These are phyloP conservation scores for Helicoverpa zea DNA, from an alignment of 1,140 invertebrate species.

Conservation along the genomic window DNA sequence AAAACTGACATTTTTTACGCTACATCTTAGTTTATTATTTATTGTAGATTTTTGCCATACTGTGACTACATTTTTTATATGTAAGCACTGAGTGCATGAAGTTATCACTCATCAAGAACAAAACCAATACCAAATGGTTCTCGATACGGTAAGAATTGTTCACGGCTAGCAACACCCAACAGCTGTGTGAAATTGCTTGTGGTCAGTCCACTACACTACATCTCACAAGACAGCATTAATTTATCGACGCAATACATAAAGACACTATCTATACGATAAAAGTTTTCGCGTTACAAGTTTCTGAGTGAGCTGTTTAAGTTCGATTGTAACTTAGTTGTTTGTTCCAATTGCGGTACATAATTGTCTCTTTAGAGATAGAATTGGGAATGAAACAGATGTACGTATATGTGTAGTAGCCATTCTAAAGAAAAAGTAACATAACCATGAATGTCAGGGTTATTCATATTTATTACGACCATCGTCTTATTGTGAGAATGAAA, in stretches of 20 bases:
- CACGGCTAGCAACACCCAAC: conserved; percentile 9
- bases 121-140: not conserved
- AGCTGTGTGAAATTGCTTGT: conserved; percentile 28
- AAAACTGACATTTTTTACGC: not conserved
- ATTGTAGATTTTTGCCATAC: too few relatives aligned
- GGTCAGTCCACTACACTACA: conserved; percentile 30
- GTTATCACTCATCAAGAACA: not conserved
- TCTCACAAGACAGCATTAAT: conserved; percentile 47
- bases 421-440: conserved; percentile 23
- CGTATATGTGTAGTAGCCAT: not conserved
- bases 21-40: not conserved
- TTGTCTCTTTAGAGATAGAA: conserved; percentile 29
- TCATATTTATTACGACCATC: not conserved
- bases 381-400: conserved; percentile 17
- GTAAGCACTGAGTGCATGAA: too few relatives aligned
- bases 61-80: too few relatives aligned
- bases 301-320: conserved; percentile 46
- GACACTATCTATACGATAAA: conserved; percentile 11
- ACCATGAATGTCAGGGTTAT: not conserved
- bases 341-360: conserved; percentile 42
- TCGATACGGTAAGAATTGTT: not conserved
- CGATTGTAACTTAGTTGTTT: conserved; percentile 49
- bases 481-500: not conserved
- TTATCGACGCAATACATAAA: conserved; percentile 28
- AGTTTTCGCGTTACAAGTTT: conserved; percentile 33